Conservation (phyloP, 1,140 invertebrate genomes). For the Meloidogyne hapla region DNA sequence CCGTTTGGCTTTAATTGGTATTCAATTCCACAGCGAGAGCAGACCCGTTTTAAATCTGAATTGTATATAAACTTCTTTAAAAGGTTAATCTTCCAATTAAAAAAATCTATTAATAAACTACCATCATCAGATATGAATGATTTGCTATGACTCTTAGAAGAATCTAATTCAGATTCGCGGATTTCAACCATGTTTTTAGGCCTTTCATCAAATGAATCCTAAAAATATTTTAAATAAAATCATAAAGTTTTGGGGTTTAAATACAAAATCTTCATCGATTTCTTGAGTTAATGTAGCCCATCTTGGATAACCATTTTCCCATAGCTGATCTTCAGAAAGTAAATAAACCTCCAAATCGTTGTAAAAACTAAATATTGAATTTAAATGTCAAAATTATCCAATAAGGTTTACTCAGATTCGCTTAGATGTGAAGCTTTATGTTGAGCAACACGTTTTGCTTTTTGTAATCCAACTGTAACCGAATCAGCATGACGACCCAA, state of each 20-base stretch:
- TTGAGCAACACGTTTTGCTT: constrained; percentile 13
- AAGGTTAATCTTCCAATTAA: neutral
- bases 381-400: too few species aligned
- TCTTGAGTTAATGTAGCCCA: constrained; percentile 17
- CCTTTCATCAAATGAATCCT: neutral
- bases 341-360: constrained; percentile 29
- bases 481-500: constrained; percentile 26
- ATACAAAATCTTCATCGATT: constrained; percentile 12
- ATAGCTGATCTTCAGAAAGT: constrained; percentile 42
- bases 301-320: constrained; percentile 43
- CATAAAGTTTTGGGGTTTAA: neutral
- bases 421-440: constrained; percentile 31
- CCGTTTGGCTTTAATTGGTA: constrained; percentile 73
- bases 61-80: constrained; percentile 8
- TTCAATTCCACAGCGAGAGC: constrained; percentile 74
- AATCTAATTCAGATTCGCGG: constrained; percentile 22
- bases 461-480: constrained; percentile 34
- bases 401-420: constrained; percentile 23
- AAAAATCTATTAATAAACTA: constrained; percentile 1
- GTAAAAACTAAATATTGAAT: constrained; percentile 31
- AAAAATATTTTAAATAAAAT: neutral
- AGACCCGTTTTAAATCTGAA: constrained; percentile 66
- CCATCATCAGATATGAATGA: constrained; percentile 13
- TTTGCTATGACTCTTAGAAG: neutral
- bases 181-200: constrained; percentile 8